Conservation (phyloP, 2,113 vertebrate genomes). For the Eublepharis macularius region DNA sequence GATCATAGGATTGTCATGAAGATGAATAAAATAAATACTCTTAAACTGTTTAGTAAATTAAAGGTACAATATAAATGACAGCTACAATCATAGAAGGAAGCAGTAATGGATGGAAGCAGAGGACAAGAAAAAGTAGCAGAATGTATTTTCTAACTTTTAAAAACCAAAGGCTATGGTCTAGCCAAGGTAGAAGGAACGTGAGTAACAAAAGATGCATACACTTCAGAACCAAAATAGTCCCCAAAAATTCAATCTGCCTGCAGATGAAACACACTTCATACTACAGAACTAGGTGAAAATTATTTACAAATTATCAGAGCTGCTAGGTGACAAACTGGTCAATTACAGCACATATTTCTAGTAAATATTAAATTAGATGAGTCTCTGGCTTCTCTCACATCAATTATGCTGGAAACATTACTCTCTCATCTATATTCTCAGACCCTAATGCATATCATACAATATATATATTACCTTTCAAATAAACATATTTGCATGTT, state of each 20-base stretch:
- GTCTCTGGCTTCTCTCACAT: background rate
- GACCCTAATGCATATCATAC: background rate
- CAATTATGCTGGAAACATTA: background rate
- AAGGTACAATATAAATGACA: background rate
- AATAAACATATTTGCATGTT: background rate
- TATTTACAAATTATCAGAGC: background rate
- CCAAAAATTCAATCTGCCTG: background rate
- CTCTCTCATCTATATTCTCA: background rate
- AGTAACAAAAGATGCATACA: background rate
- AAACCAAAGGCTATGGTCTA: background rate
- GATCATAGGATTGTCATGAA: background rate
- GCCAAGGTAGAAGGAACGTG: background rate
- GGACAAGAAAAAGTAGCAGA: no score
- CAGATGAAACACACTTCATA: background rate
- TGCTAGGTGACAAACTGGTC: background rate
- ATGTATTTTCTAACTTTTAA: no score
- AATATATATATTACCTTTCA: background rate
- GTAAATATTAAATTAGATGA: background rate
- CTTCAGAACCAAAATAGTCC: background rate
- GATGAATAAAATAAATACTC: background rate
- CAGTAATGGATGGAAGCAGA: no score
- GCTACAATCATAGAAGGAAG: background rate
- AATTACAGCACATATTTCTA: background rate
- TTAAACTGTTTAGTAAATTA: background rate
- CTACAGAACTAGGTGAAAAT: background rate